Percentiles rank a stretch among this genome's conserved stretches.
phyloP scores from a whole-genome alignment of 2,888 invertebrate genomes.

The Cataglyphis albicans region DNA sequence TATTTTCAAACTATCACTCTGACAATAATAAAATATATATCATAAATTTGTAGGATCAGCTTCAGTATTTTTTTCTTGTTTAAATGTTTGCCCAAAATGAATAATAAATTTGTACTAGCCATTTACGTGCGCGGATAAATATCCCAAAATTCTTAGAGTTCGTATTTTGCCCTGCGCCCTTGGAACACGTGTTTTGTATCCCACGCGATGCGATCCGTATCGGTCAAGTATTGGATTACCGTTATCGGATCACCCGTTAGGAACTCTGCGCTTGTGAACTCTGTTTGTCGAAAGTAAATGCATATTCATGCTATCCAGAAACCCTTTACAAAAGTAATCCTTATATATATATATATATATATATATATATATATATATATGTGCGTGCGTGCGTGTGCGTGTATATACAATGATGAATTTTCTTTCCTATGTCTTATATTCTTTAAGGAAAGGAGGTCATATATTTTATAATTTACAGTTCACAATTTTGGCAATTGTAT shows the following conservation, averaged over 20 bases:
- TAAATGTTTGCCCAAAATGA: background rate
- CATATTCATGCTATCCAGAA: conserved; percentile 75
- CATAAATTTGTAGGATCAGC: background rate
- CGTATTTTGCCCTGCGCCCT: conserved; percentile 58
- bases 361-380: no score
- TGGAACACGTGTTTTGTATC: conserved; percentile 77
- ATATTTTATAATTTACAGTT: background rate
- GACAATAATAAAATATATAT: background rate
- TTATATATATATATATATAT: background rate
- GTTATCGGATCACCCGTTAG: conserved; percentile 78
- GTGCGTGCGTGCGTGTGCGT: no score
- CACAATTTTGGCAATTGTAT: background rate
- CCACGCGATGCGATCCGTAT: conserved; percentile 75
- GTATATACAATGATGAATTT: background rate
- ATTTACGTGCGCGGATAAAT: conserved; percentile 60
- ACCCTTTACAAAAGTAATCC: conserved; percentile 74
- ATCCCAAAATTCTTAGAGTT: conserved; percentile 64
- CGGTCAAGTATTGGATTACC: conserved; percentile 78
- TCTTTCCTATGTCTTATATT: no score
- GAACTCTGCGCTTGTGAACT: conserved; percentile 65
- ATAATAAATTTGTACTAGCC: background rate
- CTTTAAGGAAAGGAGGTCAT: no score
- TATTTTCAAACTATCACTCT: no score
- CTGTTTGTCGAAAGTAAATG: conserved; percentile 68
- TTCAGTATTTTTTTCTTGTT: background rate